Evolutionary conservation across 2,888 invertebrate genomes (phyloP).

Genomic region (Trichogramma dendrolimi): DNA sequence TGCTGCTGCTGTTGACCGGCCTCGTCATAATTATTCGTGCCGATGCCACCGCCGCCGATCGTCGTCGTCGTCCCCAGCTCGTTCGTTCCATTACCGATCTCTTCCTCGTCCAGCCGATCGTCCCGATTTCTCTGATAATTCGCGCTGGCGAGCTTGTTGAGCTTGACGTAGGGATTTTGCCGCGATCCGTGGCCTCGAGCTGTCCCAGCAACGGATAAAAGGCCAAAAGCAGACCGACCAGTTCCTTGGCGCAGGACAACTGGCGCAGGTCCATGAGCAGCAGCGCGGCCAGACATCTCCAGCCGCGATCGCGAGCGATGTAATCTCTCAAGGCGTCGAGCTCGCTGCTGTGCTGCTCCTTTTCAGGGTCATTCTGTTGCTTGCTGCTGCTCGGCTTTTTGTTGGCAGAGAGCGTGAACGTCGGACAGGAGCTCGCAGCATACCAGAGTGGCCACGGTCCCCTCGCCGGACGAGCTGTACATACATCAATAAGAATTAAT

Average conservation of each 20-base stretch:
- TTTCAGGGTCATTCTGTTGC: too few relatives aligned
- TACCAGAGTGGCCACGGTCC: slow-evolving; percentile 60
- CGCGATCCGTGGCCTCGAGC: slow-evolving; percentile 24
- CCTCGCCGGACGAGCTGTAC: slow-evolving; percentile 56
- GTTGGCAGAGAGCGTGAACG: slow-evolving; percentile 55
- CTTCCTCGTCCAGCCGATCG: slow-evolving; percentile 43
- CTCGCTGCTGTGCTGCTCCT: slow-evolving; percentile 32
- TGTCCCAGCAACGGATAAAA: slow-evolving; percentile 50
- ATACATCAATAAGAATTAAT: neutral
- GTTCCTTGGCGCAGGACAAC: slow-evolving; percentile 60
- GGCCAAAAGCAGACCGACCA: slow-evolving; percentile 60
- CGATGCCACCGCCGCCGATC: neutral
- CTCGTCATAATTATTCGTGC: slow-evolving; percentile 31
- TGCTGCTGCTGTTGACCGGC: slow-evolving; percentile 33
- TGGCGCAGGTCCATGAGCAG: slow-evolving; percentile 60
- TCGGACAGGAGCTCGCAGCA: slow-evolving; percentile 64
- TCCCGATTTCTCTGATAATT: slow-evolving; percentile 37
- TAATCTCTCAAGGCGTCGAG: slow-evolving; percentile 55
- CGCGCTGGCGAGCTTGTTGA: slow-evolving; percentile 39
- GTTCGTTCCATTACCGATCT: slow-evolving; percentile 32
- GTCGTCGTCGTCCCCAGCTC: too few relatives aligned
- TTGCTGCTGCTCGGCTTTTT: too few relatives aligned
- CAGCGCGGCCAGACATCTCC: slow-evolving; percentile 60
- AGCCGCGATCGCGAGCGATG: slow-evolving; percentile 60
- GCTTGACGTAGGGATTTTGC: slow-evolving; percentile 10